Evolutionary conservation across 2,797 vertebrate species (phyloP), one percentile per base, ranked within the genome.

Genomic region (Sebastiscus albofasciatus): DNA sequence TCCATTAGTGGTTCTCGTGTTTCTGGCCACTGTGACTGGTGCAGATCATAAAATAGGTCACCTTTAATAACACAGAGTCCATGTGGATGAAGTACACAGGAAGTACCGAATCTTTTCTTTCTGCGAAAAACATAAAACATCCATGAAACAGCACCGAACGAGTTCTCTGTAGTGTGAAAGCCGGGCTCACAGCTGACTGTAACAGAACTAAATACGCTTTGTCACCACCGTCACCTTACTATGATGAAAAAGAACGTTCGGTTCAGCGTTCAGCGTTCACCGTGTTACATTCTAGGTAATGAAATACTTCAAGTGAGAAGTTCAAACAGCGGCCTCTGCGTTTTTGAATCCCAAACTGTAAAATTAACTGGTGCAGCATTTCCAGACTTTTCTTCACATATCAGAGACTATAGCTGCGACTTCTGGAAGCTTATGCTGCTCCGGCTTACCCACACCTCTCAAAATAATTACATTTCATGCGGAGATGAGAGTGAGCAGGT

Each of bases 401-500:
- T 80, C 70, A 61, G 24, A 76, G 60, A 39, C 33, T 33, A 52
- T 16, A 60, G 67, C 67, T 61, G 69, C 2, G 4, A 65, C 34
- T 54, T 70, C 33, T 52, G 20, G 66, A 49, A 65, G 68, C 46
- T 67, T 42, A 39, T 52, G 34, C 66, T n/a, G 33, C 66, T 36
- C 72, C 2, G n/a, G 79, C 84, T 85, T 67, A 33, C 75, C 65
- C 66, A 79, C 83, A 76, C 75, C 79, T 83, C 77, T 85, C 55
- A 61, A 78, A 84, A 90, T 89, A 87, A 90, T 90, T 88, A 75
- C 81, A 89, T 90, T 90, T 88, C 77, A 82, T 72, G 83, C 46
- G 1, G 58, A 77, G 82, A 88, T 89, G 77, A 88, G 89, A 87
- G 82, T 55, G 81, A 89, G 86, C 90, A 91, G 87, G 88, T 92